Conservation (phyloP, 2,797 vertebrate species). For the Sus cebifrons region DNA sequence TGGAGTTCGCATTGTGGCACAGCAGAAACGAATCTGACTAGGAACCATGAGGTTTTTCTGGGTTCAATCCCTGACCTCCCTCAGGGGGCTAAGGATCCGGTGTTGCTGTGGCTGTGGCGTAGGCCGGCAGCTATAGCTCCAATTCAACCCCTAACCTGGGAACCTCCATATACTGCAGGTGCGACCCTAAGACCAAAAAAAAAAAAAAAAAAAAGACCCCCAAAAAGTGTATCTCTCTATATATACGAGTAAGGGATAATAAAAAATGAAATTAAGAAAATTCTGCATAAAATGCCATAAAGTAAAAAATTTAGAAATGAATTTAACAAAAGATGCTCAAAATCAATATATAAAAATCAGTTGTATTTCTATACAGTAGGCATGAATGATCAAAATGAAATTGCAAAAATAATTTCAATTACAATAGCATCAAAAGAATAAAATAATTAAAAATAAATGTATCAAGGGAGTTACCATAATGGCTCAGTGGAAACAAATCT, state of each 20-base stretch:
- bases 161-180: no score
- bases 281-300: background rate
- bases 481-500: no score
- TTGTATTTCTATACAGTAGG: background rate
- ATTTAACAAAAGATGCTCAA: background rate
- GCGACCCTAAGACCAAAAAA: no score
- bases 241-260: background rate
- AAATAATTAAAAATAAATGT: background rate
- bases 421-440: background rate
- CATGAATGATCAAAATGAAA: background rate
- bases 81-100: no score
- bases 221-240: background rate
- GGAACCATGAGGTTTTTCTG: no score
- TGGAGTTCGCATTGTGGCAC: no score
- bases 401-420: background rate
- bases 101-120: no score
- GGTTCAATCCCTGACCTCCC: no score
- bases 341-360: background rate
- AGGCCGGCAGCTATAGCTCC: no score
- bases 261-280: background rate
- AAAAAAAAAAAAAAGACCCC: no score
- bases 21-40: no score
- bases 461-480: background rate
- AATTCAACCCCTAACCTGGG: no score
- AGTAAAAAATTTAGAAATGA: background rate